Evolutionary conservation across 2,113 vertebrate species (phyloP).

Genomic region (Oxygymnocypris stewartii): DNA sequence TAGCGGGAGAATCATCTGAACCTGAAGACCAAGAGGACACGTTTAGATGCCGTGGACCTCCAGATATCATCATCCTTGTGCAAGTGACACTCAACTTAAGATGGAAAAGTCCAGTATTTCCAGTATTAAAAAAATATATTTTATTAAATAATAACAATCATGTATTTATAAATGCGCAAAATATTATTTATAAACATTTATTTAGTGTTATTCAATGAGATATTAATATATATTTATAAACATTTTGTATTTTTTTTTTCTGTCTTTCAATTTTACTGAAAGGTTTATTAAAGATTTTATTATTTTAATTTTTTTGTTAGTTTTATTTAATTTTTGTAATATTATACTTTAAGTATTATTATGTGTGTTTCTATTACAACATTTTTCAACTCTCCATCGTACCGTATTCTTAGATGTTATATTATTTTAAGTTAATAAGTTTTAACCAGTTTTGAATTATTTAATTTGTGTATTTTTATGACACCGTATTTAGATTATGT

Average conservation of each 20-base stretch:
- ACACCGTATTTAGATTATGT: no score
- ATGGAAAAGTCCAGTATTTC: neutral
- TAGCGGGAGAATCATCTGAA: constrained; percentile 44
- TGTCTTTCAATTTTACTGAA: neutral
- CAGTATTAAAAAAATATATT: no score
- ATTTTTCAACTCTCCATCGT: neutral
- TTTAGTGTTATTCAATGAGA: neutral
- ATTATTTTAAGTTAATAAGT: no score
- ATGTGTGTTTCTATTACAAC: no score
- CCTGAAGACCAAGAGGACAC: constrained; percentile 53
- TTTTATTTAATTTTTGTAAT: neutral
- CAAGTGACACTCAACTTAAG: neutral
- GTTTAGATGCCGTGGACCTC: neutral
- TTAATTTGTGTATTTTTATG: no score
- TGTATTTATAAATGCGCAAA: neutral
- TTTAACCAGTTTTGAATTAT: neutral
- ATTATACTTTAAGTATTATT: no score
- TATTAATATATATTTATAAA: neutral
- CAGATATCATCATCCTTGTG: neutral
- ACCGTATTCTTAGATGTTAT: no score
- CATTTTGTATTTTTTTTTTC: neutral
- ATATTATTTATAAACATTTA: neutral
- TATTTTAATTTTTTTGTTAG: neutral
- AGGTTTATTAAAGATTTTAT: neutral
- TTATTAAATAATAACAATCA: no score